Conservation (phyloP, 2,113 vertebrate genomes). For the Coturnix japonica region DNA sequence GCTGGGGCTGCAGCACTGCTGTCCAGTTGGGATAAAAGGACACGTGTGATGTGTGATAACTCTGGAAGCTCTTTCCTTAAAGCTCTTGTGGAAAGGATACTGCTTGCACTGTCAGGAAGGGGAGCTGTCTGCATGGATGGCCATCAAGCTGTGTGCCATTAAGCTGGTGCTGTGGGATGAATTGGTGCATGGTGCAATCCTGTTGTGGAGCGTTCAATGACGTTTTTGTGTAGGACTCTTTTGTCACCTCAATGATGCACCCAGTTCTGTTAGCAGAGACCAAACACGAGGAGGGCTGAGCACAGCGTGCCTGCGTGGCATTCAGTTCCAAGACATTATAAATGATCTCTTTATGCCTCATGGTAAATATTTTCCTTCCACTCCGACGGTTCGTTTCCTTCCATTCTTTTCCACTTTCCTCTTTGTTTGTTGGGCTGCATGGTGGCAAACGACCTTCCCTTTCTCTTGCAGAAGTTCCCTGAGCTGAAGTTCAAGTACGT, state of each 20-base stretch:
- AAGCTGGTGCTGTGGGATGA: background rate
- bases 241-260: background rate
- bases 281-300: background rate
- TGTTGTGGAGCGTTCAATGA: background rate
- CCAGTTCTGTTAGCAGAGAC: background rate
- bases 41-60: background rate
- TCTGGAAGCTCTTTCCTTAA: background rate
- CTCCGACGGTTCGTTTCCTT: background rate
- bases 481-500: slow-evolving; percentile 98
- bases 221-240: background rate
- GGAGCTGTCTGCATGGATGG: background rate
- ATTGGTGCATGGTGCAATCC: rapidly evolving
- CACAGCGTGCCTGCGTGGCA: background rate
- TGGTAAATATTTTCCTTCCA: background rate
- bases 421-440: background rate
- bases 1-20: rapidly evolving
- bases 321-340: background rate
- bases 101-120: background rate
- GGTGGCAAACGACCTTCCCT: background rate
- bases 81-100: background rate
- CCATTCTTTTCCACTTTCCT: background rate
- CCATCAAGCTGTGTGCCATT: background rate
- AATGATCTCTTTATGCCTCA: background rate
- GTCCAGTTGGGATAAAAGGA: background rate
- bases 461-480: slow-evolving; percentile 90